phyloP scores from a whole-genome alignment of 2,888 invertebrate species.

The Neoitamus cyanurus region DNA sequence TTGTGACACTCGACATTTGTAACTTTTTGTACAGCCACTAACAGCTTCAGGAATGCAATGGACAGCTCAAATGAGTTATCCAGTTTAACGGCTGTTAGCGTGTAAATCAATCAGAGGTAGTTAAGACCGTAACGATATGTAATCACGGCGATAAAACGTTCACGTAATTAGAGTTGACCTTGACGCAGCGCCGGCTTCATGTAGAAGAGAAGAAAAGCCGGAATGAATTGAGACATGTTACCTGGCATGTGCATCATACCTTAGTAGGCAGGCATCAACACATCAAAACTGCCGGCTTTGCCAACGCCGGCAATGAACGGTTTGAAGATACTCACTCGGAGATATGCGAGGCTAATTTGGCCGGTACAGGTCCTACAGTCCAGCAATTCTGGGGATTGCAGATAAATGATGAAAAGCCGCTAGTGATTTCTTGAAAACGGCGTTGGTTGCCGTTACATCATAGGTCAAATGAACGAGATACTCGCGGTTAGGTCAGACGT shows the following conservation, averaged over 20 bases:
- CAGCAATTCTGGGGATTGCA: background rate
- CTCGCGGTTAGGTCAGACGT: background rate
- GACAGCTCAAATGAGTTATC: background rate
- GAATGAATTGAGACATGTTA: slow-evolving; percentile 26
- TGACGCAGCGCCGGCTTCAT: background rate
- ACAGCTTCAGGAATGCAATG: background rate
- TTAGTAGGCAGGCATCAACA: background rate
- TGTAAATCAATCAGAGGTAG: slow-evolving; percentile 11
- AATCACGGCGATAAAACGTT: background rate
- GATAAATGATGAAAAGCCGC: background rate
- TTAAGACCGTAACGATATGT: background rate
- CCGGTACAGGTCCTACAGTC: background rate
- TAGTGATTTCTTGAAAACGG: background rate
- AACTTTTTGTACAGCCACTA: background rate
- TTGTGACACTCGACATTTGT: background rate
- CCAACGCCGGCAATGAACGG: background rate
- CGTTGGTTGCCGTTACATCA: slow-evolving; percentile 46
- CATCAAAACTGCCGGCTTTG: background rate
- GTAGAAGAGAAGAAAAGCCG: background rate
- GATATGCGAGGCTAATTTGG: background rate
- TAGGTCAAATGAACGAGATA: slow-evolving; percentile 47
- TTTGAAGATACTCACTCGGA: background rate
- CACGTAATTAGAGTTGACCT: slow-evolving; percentile 33
- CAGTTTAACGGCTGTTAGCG: background rate
- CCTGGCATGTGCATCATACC: background rate